A percentile compares a stretch with the other conserved stretches of the same genome.
Evolutionary conservation across 1,140 invertebrate genomes (phyloP).

Genomic region (Portunus trituberculatus): DNA sequence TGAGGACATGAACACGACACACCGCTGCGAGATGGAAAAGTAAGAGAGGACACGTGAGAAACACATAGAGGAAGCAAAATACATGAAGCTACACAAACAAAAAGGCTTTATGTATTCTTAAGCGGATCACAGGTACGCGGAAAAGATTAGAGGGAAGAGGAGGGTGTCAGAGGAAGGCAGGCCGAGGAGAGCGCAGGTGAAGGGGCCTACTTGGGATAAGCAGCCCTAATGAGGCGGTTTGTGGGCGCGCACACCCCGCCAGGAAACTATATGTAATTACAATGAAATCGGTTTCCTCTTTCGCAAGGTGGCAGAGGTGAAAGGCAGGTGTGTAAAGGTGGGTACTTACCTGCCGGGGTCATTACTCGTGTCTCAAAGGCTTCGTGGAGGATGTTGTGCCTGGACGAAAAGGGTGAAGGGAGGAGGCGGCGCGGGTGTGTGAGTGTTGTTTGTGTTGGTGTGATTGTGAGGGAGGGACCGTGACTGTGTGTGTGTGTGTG

Average conservation of each 20-base stretch:
- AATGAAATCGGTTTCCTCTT: constrained; percentile 69
- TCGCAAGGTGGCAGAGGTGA: constrained; percentile 50
- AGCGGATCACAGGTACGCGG: constrained; percentile 12
- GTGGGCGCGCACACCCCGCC: constrained; percentile 48
- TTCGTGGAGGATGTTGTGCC: neutral
- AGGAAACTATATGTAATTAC: constrained; percentile 65
- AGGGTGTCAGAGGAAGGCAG: neutral
- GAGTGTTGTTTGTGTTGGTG: constrained; percentile 15
- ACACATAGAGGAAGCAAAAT: neutral
- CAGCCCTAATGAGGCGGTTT: constrained; percentile 11
- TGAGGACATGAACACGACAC: too few relatives aligned
- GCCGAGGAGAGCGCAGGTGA: neutral
- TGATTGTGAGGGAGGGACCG: neutral
- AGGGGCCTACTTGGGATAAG: constrained; percentile 38
- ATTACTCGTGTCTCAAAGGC: neutral
- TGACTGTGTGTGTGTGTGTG: neutral
- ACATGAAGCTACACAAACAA: neutral
- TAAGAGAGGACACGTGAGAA: neutral
- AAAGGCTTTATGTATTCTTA: neutral
- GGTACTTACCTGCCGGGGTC: neutral
- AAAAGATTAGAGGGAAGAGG: neutral
- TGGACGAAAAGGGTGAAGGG: neutral
- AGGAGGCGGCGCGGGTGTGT: neutral
- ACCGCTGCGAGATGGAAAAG: neutral
- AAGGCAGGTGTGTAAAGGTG: constrained; percentile 30